Evolutionary conservation across 1,140 invertebrate genomes (phyloP).

Genomic region (Cydia splendana): DNA sequence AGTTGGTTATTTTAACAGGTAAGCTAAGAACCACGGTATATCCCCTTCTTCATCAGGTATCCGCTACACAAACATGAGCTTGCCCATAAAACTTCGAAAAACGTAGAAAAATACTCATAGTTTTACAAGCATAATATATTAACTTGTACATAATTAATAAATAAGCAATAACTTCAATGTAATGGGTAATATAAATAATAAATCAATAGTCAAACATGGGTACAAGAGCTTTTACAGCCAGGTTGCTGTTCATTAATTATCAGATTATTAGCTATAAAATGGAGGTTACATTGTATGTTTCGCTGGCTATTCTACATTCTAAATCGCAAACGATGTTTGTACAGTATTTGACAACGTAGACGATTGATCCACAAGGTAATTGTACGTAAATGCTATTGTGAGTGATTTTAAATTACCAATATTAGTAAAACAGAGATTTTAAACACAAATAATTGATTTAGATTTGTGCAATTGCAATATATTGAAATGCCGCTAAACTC

Average conservation of each 20-base stretch:
- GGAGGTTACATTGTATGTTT: neutral
- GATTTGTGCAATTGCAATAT: no score
- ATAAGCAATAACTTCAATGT: conserved; percentile 4
- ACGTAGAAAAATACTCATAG: neutral
- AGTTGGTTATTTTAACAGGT: no score
- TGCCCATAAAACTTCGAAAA: neutral
- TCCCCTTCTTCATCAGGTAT: neutral
- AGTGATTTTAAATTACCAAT: no score
- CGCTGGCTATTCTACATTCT: neutral
- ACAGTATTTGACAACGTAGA: neutral
- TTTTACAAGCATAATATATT: neutral
- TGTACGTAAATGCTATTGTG: no score
- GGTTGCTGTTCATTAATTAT: conserved; percentile 17
- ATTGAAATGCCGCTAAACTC: no score
- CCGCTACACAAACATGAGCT: neutral
- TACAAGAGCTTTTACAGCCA: neutral
- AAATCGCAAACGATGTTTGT: neutral
- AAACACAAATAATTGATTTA: no score
- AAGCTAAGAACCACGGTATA: no score
- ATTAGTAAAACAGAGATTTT: no score
- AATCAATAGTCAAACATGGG: conserved; percentile 13
- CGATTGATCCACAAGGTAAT: no score
- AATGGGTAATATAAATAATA: conserved; percentile 5
- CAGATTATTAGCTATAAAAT: conserved; percentile 4
- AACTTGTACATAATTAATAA: neutral